Evolutionary conservation across 2,113 vertebrate genomes (phyloP).

Genomic region (Paradoxurus hermaphroditus): DNA sequence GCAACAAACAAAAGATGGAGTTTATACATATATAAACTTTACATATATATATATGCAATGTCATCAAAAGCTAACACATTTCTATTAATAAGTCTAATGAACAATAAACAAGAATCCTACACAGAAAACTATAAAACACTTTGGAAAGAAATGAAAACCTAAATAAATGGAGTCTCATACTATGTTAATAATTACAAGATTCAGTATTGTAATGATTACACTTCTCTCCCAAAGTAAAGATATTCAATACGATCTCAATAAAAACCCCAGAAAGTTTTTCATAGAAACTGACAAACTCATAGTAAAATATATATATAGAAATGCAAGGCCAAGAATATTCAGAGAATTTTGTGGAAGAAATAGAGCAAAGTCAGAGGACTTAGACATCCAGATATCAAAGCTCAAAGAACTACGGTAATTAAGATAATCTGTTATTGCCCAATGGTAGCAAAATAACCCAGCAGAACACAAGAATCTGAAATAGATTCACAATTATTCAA

Average conservation of each 20-base stretch:
- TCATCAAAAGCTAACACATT: not conserved
- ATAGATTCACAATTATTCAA: not conserved
- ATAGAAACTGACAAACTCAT: not conserved
- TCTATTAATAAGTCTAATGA: not conserved
- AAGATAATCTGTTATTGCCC: not conserved
- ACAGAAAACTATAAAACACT: not conserved
- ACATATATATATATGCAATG: not conserved
- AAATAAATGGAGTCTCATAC: not conserved
- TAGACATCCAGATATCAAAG: not conserved
- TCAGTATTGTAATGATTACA: not conserved
- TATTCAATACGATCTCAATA: not conserved
- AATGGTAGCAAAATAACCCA: not conserved
- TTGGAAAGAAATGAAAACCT: not conserved
- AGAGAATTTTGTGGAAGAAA: not conserved
- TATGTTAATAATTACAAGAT: not conserved
- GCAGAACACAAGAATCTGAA: not conserved
- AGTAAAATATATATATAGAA: not conserved
- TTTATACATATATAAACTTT: not conserved
- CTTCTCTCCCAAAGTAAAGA: not conserved
- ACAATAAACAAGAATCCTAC: not conserved
- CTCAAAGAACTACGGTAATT: not conserved
- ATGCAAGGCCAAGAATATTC: not conserved
- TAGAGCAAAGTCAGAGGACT: not conserved
- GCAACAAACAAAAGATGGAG: not conserved
- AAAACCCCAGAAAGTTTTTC: not conserved